Percentiles rank a stretch among this genome's conserved stretches.
Evolutionary conservation across 2,113 vertebrate genomes (phyloP).

Genomic region (Rhinoptilus africanus): DNA sequence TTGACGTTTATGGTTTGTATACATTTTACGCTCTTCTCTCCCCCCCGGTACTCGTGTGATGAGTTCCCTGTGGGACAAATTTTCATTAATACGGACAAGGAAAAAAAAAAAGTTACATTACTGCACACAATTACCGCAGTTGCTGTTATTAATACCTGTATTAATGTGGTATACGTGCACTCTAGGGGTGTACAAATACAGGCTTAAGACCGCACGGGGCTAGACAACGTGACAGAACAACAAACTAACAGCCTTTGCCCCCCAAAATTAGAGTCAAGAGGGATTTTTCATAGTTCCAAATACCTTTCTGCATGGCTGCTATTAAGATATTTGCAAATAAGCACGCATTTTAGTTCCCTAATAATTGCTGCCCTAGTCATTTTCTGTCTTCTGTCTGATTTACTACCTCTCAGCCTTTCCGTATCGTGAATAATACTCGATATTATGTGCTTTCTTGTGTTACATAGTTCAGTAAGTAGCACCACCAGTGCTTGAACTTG

Average conservation of each 20-base stretch:
- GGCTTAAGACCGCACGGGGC: background rate
- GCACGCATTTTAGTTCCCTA: background rate
- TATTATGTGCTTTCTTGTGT: background rate
- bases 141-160: background rate
- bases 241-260: background rate
- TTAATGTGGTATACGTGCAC: background rate
- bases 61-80: background rate
- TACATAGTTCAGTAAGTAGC: background rate
- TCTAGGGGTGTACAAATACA: background rate
- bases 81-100: background rate
- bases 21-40: background rate
- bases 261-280: background rate
- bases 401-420: background rate
- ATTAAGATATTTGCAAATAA: background rate
- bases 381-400: background rate
- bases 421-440: background rate
- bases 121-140: background rate
- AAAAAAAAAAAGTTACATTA: background rate
- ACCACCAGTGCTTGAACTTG: too few relatives aligned
- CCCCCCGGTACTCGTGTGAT: fast-evolving
- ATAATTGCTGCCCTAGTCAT: background rate
- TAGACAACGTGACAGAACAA: background rate
- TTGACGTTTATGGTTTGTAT: background rate
- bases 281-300: background rate
- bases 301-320: background rate